Base-by-base conservation (phyloP, 2,113 vertebrate species). In the Syrrhaptes paradoxus region DNA sequence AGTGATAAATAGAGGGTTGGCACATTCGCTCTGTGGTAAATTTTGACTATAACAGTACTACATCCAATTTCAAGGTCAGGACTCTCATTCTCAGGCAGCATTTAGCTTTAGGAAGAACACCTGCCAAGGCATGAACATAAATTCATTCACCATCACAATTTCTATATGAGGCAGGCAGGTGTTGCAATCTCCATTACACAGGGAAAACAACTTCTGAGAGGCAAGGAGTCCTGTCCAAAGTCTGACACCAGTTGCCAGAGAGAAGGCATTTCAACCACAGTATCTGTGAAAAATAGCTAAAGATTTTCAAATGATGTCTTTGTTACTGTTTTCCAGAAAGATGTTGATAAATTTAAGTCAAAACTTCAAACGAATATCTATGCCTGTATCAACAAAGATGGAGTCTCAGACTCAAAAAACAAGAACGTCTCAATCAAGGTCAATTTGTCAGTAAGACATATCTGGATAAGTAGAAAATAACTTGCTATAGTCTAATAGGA, bases 1-100 rank as follows among this genome's bases (percentile, higher is more conserved):
- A 89, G 85, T 78, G 85, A 92, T 63, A 95, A 96, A 92, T 82
- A 92, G 76, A 85, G 67, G 57, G 83, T 68, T 93, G 73, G 61
- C 74, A 82, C 76, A 46, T 68, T 81, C 1, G 0, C 83, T 72
- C 54, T 1, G 22, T 79, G 49, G 32, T 75, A 84, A 89, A 48
- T 87, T 90, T 93, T 94, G 73, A 73, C 83, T 90, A 0, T 41
- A 79, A 80, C 52, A 52, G 73, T 80, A 48, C 72, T 81, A 78
- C 38, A 58, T 34, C 57, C 54, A 73, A 43, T 92, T 96, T 84
- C 86, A 84, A 94, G 90, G 79, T 89, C 80, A 84, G 41, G 65
- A 55, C 83, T 93, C 36, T 77, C 73, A 32, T 75, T 94, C 54
- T 41, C 45, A 92, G 61, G 68, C 73, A 78, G 52, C 12, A 3